Evolutionary conservation across 2,797 vertebrate species (phyloP).

Genomic region (Euthynnus affinis): DNA sequence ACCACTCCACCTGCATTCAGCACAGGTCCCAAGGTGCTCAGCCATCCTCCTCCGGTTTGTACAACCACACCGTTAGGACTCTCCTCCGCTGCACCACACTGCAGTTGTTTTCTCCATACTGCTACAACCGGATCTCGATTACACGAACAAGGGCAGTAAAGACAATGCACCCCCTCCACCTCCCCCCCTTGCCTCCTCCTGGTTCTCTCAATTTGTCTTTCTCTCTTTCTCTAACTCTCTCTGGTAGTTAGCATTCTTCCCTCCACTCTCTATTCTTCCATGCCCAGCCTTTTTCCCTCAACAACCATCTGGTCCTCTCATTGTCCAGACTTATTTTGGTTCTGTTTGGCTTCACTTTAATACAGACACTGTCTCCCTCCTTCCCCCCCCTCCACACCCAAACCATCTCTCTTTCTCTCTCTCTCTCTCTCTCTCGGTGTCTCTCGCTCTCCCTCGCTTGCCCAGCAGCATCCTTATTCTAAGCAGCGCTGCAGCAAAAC

Average conservation of each 20-base stretch:
- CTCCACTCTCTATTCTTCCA: slow-evolving; percentile 24
- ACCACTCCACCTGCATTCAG: slow-evolving; percentile 70
- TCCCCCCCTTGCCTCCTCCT: slow-evolving; percentile 19
- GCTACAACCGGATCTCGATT: slow-evolving; percentile 43
- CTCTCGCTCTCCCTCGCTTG: slow-evolving; percentile 35
- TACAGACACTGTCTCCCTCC: slow-evolving; percentile 22
- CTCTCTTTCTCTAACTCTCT: slow-evolving; percentile 43
- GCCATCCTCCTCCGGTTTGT: slow-evolving; percentile 46
- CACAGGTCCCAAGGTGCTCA: slow-evolving; percentile 69
- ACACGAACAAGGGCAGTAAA: slow-evolving; percentile 59
- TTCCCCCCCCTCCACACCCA: neutral
- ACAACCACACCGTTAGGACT: slow-evolving; percentile 50
- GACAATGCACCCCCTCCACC: neutral
- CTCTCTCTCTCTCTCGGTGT: neutral
- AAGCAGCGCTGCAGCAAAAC: slow-evolving; percentile 63
- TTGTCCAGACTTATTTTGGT: slow-evolving; percentile 59
- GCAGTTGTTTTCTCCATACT: slow-evolving; percentile 49
- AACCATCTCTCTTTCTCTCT: slow-evolving; percentile 20
- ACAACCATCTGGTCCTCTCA: slow-evolving; percentile 60
- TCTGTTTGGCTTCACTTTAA: slow-evolving; percentile 66
- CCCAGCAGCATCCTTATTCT: slow-evolving; percentile 61
- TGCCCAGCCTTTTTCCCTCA: slow-evolving; percentile 21
- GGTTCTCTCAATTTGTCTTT: slow-evolving; percentile 65
- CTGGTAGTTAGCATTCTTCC: slow-evolving; percentile 50
- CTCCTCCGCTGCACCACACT: slow-evolving; percentile 54